These are phyloP conservation scores for Triplophysa siluroides DNA, from an alignment of 2,113 vertebrate genomes.

Conservation along the genomic window DNA sequence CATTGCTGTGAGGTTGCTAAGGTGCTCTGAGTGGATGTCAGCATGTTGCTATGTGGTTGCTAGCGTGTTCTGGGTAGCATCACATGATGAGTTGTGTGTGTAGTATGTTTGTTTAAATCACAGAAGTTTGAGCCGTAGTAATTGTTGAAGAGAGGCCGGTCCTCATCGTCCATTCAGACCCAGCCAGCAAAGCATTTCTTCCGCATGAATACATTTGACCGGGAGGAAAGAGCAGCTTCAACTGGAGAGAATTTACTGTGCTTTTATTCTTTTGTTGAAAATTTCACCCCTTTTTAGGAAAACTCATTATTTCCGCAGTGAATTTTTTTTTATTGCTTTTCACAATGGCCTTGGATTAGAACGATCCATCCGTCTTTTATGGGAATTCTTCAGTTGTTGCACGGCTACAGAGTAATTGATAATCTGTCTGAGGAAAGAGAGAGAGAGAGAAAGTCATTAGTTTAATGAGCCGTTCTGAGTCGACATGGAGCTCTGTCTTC, in stretches of 20 bases:
- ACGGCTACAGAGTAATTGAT: constrained; percentile 20
- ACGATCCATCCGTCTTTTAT: constrained; percentile 54
- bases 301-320: constrained; percentile 57
- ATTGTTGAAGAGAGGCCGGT: neutral
- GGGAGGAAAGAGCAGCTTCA: neutral
- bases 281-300: constrained; percentile 23
- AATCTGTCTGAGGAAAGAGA: neutral
- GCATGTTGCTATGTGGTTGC: too few species aligned
- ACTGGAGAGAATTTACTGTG: constrained; percentile 48
- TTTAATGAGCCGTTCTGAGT: constrained; percentile 49
- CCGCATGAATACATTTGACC: neutral
- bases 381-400: neutral
- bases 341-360: constrained; percentile 61
- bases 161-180: neutral
- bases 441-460: constrained; percentile 40
- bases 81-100: too few species aligned
- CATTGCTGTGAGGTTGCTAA: too few species aligned
- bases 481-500: constrained; percentile 46
- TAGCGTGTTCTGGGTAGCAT: too few species aligned
- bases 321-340: constrained; percentile 59
- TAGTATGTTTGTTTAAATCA: too few species aligned
- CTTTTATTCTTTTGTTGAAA: constrained; percentile 52
- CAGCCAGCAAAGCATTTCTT: neutral
- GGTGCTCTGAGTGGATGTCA: too few species aligned
- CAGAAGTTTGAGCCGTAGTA: neutral